These are phyloP conservation scores for Sciaenops ocellatus DNA, from an alignment of 2,797 vertebrate genomes.

Conservation along the genomic window DNA sequence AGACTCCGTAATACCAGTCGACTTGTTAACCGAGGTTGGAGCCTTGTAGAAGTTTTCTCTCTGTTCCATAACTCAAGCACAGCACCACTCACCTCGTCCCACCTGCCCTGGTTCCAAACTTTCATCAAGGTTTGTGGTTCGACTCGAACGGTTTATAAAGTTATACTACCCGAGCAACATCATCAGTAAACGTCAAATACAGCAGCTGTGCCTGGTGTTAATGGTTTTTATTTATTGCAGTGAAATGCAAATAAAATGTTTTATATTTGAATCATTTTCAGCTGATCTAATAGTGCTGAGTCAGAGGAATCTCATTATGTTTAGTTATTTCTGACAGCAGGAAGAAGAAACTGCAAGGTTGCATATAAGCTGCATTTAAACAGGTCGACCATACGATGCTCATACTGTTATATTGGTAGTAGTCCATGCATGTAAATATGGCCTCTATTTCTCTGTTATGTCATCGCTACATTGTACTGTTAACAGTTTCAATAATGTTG, in stretches of 20 bases:
- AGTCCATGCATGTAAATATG: constrained; percentile 1
- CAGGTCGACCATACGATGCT: not conserved
- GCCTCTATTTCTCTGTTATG: not conserved
- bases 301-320: not conserved
- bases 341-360: not conserved
- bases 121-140: not conserved
- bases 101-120: not conserved
- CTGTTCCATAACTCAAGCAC: constrained; percentile 5
- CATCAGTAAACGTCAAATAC: not conserved
- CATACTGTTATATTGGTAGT: not conserved
- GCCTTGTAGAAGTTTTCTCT: constrained; percentile 4
- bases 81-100: not conserved
- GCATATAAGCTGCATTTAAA: not conserved
- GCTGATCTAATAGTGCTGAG: not conserved
- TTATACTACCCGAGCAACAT: not conserved
- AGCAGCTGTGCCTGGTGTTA: not conserved
- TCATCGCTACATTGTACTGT: not conserved
- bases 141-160: not conserved
- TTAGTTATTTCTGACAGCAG: not conserved
- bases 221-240: not conserved
- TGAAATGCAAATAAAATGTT: constrained; percentile 9
- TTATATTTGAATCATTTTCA: not conserved
- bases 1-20: not conserved
- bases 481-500: constrained; percentile 11
- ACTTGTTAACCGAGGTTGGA: not conserved